These are phyloP conservation scores for Nemotelus nigrinus DNA, from an alignment of 2,888 invertebrate species.

Conservation along the genomic window DNA sequence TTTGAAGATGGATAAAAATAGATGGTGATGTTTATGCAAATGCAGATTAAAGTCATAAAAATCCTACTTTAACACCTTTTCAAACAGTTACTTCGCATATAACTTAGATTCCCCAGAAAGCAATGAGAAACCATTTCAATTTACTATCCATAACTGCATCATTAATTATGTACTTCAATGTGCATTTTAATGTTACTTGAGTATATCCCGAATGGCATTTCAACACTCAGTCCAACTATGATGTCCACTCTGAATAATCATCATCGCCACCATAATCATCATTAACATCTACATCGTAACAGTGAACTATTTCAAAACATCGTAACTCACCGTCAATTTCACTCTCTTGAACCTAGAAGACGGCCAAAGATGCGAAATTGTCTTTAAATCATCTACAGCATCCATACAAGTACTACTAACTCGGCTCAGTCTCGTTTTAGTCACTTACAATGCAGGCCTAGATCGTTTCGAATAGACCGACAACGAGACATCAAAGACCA, in stretches of 20 bases:
- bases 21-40: too few species aligned
- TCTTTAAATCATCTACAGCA: conserved; percentile 18
- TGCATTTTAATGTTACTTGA: conserved; percentile 14
- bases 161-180: conserved; percentile 34
- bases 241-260: conserved; percentile 21
- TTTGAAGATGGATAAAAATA: too few species aligned
- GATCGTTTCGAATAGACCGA: neutral
- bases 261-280: conserved; percentile 6
- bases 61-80: too few species aligned
- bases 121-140: too few species aligned
- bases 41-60: too few species aligned
- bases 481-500: neutral
- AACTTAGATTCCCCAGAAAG: too few species aligned
- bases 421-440: too few species aligned
- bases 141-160: neutral
- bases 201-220: conserved; percentile 21
- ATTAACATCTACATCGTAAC: neutral
- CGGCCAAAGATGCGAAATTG: neutral
- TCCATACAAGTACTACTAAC: conserved; percentile 1
- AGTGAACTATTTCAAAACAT: conserved; percentile 41
- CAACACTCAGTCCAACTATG: conserved; percentile 18
- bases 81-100: too few species aligned
- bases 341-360: conserved; percentile 1
- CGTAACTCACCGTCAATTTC: conserved; percentile 28
- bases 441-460: neutral